Conservation (phyloP, 2,888 invertebrate species). For the Ochropleura plecta region DNA sequence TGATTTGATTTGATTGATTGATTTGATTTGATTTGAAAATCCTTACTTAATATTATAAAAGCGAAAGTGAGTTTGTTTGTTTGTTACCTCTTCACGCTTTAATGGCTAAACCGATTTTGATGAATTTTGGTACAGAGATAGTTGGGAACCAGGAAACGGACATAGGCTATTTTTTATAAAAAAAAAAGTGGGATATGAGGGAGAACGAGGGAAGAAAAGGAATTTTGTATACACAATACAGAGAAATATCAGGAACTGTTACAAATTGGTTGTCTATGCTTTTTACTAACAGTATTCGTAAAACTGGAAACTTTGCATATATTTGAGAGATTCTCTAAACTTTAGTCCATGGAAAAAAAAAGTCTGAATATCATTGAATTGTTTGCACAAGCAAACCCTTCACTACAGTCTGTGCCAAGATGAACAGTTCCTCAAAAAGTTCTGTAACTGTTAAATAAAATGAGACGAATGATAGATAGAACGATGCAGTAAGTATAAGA, state of each 20-base stretch:
- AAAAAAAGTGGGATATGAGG: too few relatives aligned
- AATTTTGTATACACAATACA: background rate
- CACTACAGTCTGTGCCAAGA: background rate
- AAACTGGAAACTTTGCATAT: background rate
- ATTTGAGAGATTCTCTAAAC: background rate
- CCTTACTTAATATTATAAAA: too few relatives aligned
- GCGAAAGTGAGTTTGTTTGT: too few relatives aligned
- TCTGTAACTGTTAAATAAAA: background rate
- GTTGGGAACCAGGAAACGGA: too few relatives aligned
- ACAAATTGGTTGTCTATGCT: background rate
- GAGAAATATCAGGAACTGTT: background rate
- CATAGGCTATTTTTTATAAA: too few relatives aligned
- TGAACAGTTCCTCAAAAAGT: background rate
- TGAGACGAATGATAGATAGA: background rate
- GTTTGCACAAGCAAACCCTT: background rate
- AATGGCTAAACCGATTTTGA: too few relatives aligned
- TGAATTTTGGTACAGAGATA: too few relatives aligned
- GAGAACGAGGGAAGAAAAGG: too few relatives aligned
- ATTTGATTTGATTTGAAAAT: too few relatives aligned
- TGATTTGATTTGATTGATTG: too few relatives aligned
- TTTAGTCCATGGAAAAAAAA: background rate
- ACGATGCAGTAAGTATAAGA: background rate
- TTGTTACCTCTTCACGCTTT: too few relatives aligned
- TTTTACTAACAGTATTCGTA: background rate
- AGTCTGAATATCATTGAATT: background rate